Percentiles rank a stretch among this genome's conserved stretches.
Evolutionary conservation across 2,113 vertebrate species (phyloP).

Genomic region (Grammomys surdaster): DNA sequence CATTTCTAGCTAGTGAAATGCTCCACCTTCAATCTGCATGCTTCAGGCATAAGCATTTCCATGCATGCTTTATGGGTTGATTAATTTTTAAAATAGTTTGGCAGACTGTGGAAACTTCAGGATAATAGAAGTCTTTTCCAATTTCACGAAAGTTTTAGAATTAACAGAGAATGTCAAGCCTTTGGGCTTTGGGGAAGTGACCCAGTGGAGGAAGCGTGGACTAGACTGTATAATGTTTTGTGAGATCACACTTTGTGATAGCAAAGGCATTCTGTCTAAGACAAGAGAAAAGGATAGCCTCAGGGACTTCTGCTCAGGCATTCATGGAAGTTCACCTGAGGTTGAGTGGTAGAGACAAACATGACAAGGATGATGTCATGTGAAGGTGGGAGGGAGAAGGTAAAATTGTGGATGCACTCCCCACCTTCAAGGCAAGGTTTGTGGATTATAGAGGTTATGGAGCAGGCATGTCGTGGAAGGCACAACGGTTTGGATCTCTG

Average conservation of each 20-base stretch:
- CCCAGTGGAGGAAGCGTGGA: background rate
- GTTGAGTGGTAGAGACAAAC: background rate
- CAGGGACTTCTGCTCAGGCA: too few species aligned
- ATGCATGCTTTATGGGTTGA: background rate
- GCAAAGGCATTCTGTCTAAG: background rate
- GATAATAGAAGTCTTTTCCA: constrained; percentile 31
- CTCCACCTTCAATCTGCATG: background rate
- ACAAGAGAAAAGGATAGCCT: background rate
- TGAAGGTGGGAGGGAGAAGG: background rate
- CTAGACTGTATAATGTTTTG: background rate
- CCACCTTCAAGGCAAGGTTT: background rate
- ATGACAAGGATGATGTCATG: background rate
- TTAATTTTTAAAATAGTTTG: constrained; percentile 58
- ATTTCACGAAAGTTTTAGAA: constrained; percentile 8
- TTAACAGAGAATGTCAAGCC: background rate
- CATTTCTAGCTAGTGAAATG: background rate
- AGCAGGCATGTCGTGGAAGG: background rate
- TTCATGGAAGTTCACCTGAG: background rate
- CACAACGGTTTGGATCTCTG: background rate
- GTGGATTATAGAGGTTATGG: background rate
- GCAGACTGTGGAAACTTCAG: background rate
- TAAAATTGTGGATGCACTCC: rapidly evolving
- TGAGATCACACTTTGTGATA: background rate
- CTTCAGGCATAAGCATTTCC: background rate
- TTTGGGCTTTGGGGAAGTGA: background rate